Evolutionary conservation across 2,797 vertebrate genomes (phyloP), one percentile per base, ranked within the genome.

Genomic region (Brachymystax lenok): DNA sequence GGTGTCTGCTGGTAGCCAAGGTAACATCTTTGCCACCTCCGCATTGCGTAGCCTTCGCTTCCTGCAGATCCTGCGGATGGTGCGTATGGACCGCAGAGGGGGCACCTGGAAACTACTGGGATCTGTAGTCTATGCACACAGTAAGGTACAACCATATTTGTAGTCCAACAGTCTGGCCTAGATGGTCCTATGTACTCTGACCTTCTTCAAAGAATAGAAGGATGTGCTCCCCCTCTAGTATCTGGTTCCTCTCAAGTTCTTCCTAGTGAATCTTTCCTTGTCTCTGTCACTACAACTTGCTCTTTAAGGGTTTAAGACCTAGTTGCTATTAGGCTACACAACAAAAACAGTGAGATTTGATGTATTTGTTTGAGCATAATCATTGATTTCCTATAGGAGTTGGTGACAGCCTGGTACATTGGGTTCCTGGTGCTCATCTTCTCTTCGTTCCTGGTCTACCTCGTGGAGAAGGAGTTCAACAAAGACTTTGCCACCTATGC

Each of bases 341-440:
- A 12, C 40, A 12, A 46, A 46, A 12, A 13, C 10, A 46, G 40
- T 46, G 40, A 46, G 56, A 8, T 21, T 61, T 21, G 7, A 61
- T 61, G 56, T 10, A 10, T 61, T 61, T 61, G 56, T 61, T 46
- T 46, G 21, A 61, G 6, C 56, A 10, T n/a, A n/a, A 61, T 6
- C 7, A 10, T 21, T 21, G 7, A 21, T 61, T 21, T 24, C 56
- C 56, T 61, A n/a, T 24, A 99, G 98, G 98, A 99, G 88, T 94
- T 99, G 92, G 98, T 98, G 79, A 99, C 98, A 4, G 98, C 98
- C 85, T 99, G 98, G 98, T 99, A 99, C 94, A 99, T 99, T 83
- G 98, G 98, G 88, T 99, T 99, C 94, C 90, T 99, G 91, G 98
- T 99, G 64, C 97, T 99, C 86, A 99, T 99, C 90, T 99, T 99